Percentiles rank a stretch among this genome's conserved stretches.
phyloP scores from a whole-genome alignment of 2,113 vertebrate genomes.

The Donacobius atricapilla region DNA sequence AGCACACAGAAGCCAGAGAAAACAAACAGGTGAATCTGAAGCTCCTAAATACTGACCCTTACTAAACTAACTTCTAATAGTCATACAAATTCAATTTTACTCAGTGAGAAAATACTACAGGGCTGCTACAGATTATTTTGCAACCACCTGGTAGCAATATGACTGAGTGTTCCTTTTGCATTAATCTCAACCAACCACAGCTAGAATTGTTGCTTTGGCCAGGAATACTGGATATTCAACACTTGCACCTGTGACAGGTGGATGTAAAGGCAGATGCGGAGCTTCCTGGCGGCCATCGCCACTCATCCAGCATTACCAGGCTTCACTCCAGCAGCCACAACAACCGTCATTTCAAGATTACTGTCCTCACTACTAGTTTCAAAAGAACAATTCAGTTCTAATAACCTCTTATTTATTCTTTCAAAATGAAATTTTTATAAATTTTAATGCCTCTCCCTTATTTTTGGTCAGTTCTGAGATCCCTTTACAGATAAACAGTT shows the following conservation, averaged over 20 bases:
- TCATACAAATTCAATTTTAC: not conserved
- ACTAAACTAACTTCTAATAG: not conserved
- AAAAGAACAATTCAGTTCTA: not conserved
- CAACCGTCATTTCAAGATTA: not conserved
- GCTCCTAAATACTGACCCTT: not conserved
- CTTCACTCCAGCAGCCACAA: not conserved
- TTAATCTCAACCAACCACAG: not conserved
- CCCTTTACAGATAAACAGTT: not conserved
- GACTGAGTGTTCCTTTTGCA: not conserved
- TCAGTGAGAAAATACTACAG: not conserved
- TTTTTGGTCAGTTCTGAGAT: not conserved
- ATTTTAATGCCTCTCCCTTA: not conserved
- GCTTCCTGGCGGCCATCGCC: not conserved
- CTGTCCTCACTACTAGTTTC: not conserved
- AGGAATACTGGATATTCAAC: fast-evolving
- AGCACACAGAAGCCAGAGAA: not conserved
- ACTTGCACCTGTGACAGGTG: fast-evolving
- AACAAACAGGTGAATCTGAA: not conserved
- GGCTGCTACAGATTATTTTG: not conserved
- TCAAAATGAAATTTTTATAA: not conserved
- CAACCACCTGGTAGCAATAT: fast-evolving
- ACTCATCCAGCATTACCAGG: not conserved
- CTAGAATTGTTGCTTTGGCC: not conserved
- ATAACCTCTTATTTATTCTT: not conserved
- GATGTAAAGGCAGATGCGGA: not conserved